Percentiles rank a stretch among this genome's conserved stretches.
Evolutionary conservation across 2,888 invertebrate genomes (phyloP).

Genomic region (Lymantria monacha): DNA sequence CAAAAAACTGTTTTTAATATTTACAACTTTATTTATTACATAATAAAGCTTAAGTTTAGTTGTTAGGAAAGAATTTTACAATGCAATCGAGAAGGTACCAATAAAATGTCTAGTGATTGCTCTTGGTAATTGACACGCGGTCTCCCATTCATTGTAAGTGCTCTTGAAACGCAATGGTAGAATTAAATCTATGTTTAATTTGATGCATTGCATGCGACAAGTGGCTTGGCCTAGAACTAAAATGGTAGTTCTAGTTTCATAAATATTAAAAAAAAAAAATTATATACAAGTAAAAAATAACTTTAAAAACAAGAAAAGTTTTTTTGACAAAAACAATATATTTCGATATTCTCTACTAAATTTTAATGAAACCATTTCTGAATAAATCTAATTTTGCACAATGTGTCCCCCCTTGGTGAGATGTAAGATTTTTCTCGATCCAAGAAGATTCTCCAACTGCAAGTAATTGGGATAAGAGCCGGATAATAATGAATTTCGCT

Average conservation of each 20-base stretch:
- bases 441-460: too few relatives aligned
- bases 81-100: conserved; percentile 52
- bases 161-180: conserved; percentile 25
- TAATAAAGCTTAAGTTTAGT: conserved; percentile 19
- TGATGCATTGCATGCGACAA: conserved; percentile 25
- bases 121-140: conserved; percentile 56
- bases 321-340: too few relatives aligned
- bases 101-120: conserved; percentile 55
- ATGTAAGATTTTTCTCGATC: too few relatives aligned
- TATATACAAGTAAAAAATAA: too few relatives aligned
- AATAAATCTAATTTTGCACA: too few relatives aligned
- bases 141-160: conserved; percentile 30
- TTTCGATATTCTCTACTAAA: too few relatives aligned
- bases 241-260: background rate
- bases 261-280: too few relatives aligned
- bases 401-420: too few relatives aligned
- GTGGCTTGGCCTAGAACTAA: conserved; percentile 1
- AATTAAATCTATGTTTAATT: conserved; percentile 40
- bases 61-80: conserved; percentile 36
- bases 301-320: too few relatives aligned
- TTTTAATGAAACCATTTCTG: too few relatives aligned
- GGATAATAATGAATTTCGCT: too few relatives aligned
- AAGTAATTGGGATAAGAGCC: too few relatives aligned
- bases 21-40: conserved; percentile 13
- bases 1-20: conserved; percentile 13